phyloP scores from a whole-genome alignment of 1,140 invertebrate genomes.

The Rhopalosiphum maidis region DNA sequence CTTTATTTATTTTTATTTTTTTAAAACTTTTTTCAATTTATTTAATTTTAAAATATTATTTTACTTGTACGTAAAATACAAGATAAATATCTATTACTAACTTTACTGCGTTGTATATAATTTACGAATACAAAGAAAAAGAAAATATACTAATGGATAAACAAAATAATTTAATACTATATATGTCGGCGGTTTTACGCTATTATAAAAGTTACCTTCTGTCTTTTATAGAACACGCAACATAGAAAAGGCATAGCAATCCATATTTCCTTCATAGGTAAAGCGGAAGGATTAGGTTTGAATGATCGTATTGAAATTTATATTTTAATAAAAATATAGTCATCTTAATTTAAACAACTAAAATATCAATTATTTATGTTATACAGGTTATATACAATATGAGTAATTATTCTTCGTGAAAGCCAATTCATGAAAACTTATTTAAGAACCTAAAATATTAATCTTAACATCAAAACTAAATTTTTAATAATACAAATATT shows the following conservation, averaged over 20 bases:
- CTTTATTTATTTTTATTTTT: background rate
- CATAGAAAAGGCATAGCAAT: background rate
- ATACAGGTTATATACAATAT: background rate
- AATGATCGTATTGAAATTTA: background rate
- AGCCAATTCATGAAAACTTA: background rate
- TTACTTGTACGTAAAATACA: background rate
- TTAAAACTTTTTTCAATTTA: constrained; percentile 5
- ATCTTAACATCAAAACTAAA: background rate
- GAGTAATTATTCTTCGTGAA: background rate
- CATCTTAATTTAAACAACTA: background rate
- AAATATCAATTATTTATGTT: background rate
- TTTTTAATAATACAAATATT: background rate
- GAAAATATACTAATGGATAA: constrained; percentile 5
- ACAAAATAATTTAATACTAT: background rate
- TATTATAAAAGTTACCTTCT: background rate
- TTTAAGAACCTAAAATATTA: background rate
- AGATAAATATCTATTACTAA: background rate
- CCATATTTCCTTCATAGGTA: background rate
- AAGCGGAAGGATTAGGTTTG: background rate
- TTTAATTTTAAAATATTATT: constrained; percentile 14
- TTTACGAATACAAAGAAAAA: background rate
- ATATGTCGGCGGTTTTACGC: background rate
- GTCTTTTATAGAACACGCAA: background rate
- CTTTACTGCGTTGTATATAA: background rate
- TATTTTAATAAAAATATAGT: background rate